Evolutionary conservation across 2,888 invertebrate genomes (phyloP).

Genomic region (Eurytoma californica): DNA sequence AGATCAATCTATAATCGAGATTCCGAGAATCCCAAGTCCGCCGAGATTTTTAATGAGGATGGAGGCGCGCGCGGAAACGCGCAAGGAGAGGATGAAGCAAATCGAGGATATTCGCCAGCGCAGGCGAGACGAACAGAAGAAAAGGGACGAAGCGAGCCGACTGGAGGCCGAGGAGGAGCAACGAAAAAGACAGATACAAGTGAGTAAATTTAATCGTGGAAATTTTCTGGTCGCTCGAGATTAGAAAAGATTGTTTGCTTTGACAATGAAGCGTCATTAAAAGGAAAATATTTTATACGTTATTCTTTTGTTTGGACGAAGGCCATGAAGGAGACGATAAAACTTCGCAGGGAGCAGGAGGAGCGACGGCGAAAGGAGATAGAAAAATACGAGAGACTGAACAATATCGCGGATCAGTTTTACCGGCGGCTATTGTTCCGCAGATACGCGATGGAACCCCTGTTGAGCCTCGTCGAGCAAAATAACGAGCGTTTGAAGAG

Average conservation of each 20-base stretch:
- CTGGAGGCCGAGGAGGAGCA: slow-evolving; percentile 73
- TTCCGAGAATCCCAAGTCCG: slow-evolving; percentile 62
- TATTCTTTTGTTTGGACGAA: slow-evolving; percentile 48
- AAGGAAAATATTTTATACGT: background rate
- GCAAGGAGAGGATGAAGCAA: slow-evolving; percentile 75
- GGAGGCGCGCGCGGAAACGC: slow-evolving; percentile 83
- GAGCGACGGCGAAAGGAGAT: slow-evolving; percentile 61
- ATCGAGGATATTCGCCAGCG: slow-evolving; percentile 70
- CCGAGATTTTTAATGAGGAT: slow-evolving; percentile 84
- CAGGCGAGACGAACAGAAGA: slow-evolving; percentile 74
- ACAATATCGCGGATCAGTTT: slow-evolving; percentile 65
- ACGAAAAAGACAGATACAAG: slow-evolving; percentile 74
- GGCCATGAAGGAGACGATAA: slow-evolving; percentile 66
- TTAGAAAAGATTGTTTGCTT: no score
- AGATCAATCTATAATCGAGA: slow-evolving; percentile 60
- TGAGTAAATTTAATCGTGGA: slow-evolving; percentile 62
- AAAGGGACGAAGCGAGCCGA: slow-evolving; percentile 69
- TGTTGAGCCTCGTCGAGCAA: slow-evolving; percentile 63
- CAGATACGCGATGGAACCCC: slow-evolving; percentile 64
- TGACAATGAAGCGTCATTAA: no score
- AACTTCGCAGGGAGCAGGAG: slow-evolving; percentile 66
- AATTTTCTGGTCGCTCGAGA: background rate
- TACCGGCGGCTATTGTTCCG: slow-evolving; percentile 66
- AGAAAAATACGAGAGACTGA: slow-evolving; percentile 62
- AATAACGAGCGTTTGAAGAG: slow-evolving; percentile 66